Base-by-base conservation (phyloP, 2,888 invertebrate species). In the Sphecodes monilicornis region DNA sequence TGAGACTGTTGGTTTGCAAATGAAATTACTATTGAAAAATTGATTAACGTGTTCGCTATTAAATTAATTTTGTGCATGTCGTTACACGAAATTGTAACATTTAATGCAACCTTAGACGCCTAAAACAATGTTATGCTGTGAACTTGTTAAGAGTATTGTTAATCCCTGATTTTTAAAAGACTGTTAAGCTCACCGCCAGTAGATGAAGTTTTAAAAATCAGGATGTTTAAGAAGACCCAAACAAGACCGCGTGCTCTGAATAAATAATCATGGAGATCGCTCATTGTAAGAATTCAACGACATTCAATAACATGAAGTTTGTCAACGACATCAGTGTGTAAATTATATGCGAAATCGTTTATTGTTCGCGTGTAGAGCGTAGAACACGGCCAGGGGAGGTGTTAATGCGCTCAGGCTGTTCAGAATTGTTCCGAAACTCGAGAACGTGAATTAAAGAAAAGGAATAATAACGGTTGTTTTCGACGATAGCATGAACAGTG, bases 351-450 rank as follows among this genome's bases (percentile, higher is more conserved):
- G 71, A 77, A 11, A 84, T 85, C 80, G 78, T 88, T 83, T 86
- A 85, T 86, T 86, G 89, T 84, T 85, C 85, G 85, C 90, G 89
- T 86, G 90, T 89, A 89, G 86, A 75, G 43, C 78, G 82, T 86
- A 85, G 85, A 80, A 82, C 39, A 64, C 71, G 78, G 73, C 76
- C 43, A 76, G 64, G 78, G 32, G 70, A 66, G 70, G 50, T 80
- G 78, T 80, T 81, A 81, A 29, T 29, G 26, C 13, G 57, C 57
- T 26, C n/a, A 16, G 79, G 54, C 36, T 43, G 77, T 84, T 88
- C 66, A 64, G 85, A 68, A 76, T 79, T 79, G 77, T 73, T 87
- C 82, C 66, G 41, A 78, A 46, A 32, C 36, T 68, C 36, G 60
- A 70, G 26, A 18, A 46, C 71, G 43, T 29, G 66, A 68, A 50